Evolutionary conservation across 2,888 invertebrate genomes (phyloP).

Genomic region (Troilus luridus): DNA sequence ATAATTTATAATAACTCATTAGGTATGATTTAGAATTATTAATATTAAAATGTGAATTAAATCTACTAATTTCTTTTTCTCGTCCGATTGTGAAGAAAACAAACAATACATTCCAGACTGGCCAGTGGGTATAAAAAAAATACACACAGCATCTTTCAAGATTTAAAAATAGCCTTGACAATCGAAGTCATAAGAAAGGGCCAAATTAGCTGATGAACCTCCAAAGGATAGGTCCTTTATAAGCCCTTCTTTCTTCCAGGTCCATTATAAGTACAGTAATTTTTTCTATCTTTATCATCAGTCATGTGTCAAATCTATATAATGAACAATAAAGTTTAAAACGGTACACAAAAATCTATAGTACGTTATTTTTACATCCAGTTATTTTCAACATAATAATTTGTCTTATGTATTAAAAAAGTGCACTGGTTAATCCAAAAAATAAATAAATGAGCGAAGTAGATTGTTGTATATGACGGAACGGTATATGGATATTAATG

Average conservation of each 20-base stretch:
- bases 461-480: not conserved
- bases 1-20: too few species aligned
- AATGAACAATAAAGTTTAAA: not conserved
- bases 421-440: not conserved
- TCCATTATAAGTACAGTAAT: not conserved
- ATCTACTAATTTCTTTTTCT: not conserved
- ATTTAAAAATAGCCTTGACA: not conserved
- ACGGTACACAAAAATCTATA: not conserved
- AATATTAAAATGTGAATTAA: not conserved
- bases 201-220: not conserved
- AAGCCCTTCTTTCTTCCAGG: not conserved
- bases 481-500: conserved; percentile 37
- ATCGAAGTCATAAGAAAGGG: not conserved
- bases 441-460: not conserved
- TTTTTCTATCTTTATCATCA: not conserved
- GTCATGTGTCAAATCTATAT: not conserved
- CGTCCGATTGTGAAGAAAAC: not conserved
- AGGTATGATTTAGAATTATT: too few species aligned
- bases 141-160: not conserved
- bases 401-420: not conserved
- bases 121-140: not conserved
- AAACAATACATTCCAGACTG: not conserved
- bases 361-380: not conserved
- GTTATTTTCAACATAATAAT: not conserved
- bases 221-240: not conserved